Evolutionary conservation across 2,797 vertebrate genomes (phyloP).

Genomic region (Fistularia commersonii): DNA sequence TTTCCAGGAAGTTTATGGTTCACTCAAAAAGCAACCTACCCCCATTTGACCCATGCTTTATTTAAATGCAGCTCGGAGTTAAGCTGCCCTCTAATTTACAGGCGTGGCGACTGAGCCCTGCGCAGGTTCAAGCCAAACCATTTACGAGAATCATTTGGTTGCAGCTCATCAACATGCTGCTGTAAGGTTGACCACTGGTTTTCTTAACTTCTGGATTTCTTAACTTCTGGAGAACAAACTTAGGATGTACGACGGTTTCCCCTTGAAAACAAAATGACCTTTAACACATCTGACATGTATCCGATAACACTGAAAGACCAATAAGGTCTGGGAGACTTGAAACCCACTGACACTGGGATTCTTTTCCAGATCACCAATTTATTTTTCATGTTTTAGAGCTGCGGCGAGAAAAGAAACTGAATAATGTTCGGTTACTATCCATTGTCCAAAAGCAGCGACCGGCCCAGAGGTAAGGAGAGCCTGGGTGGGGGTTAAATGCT

Average conservation of each 20-base stretch:
- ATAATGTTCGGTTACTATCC: background rate
- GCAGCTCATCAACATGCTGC: background rate
- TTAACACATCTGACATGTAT: too few species aligned
- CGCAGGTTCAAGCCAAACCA: slow-evolving; percentile 3
- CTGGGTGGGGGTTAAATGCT: slow-evolving; percentile 19
- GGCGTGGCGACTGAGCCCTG: slow-evolving; percentile 1
- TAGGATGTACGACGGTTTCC: background rate
- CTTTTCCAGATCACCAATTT: too few species aligned
- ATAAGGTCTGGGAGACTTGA: too few species aligned
- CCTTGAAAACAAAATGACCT: too few species aligned
- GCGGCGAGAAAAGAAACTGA: background rate
- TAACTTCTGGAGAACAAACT: background rate
- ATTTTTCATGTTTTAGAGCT: too few species aligned
- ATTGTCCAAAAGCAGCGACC: slow-evolving; percentile 21
- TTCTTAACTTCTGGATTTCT: background rate
- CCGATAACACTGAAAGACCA: too few species aligned
- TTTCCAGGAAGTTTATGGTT: slow-evolving; percentile 31
- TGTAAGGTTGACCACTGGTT: slow-evolving; percentile 14
- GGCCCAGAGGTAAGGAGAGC: slow-evolving; percentile 10
- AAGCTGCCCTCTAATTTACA: slow-evolving; percentile 23
- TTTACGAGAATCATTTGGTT: slow-evolving; percentile 21
- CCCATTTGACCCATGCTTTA: slow-evolving; percentile 40
- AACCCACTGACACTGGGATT: too few species aligned
- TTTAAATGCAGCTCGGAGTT: slow-evolving; percentile 19
- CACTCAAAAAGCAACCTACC: slow-evolving; percentile 7